Evolutionary conservation across 2,797 vertebrate genomes (phyloP), one percentile per base, ranked within the genome.

Genomic region (Sciaenops ocellatus): DNA sequence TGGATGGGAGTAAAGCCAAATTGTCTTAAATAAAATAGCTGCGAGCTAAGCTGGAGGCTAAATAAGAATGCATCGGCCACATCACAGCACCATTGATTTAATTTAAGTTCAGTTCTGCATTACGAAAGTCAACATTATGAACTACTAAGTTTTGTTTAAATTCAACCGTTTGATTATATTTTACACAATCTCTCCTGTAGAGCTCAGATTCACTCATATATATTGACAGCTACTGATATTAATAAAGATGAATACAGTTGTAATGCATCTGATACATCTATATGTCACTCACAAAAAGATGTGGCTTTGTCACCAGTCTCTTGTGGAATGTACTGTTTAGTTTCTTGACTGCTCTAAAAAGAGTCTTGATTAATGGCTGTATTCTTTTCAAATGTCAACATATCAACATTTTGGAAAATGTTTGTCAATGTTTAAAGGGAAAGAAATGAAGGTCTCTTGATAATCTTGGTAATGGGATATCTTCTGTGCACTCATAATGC

Each of bases 21-120:
- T 47, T 42, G 11, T 26, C 46, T 69, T 77, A 13, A 24, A 57
- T 73, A 22, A 79, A 59, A 56, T 9, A 41, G 30, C 50, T 82
- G 13, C 16, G 15, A 50, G 38, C 63, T 24, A 24, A 62, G 28
- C 54, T 20, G 1, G 2, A 15, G 42, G 59, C 16, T 18, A 7
- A 41, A 22, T 3, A 59, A 38, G 28, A 61, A 66, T 17, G 22
- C 9, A 46, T 52, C 22, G 26, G 11, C 1, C 9, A 52, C 34
- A 59, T 64, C 20, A 28, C 28, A 64, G 22, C 28, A 20, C 2
- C 13, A 48, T 11, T 59, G 5, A 67, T 57, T 28, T 44, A 2
- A 69, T 22, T 12, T 7, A 4, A 59, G 60, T 44, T 59, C 6
- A 71, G 9, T n/a, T 66, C 17, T 1, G 13, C 52, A 28, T 22